Conservation (phyloP, 2,888 invertebrate species). For the Epinotia demarniana region DNA sequence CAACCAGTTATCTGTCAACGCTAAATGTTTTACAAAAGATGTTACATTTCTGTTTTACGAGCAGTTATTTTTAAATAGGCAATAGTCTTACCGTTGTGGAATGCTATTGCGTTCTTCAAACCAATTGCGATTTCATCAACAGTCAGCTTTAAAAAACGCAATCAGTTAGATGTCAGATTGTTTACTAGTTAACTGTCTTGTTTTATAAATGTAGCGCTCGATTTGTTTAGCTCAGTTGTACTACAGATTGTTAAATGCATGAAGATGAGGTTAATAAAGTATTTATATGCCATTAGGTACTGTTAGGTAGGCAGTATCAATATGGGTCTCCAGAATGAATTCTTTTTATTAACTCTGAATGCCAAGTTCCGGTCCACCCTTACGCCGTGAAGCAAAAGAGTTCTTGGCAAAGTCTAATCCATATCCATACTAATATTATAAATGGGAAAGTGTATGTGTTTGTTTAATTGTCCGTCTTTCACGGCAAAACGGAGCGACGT, state of each 20-base stretch:
- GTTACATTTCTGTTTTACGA: conserved; percentile 12
- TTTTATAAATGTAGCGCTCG: not conserved
- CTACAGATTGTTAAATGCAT: not conserved
- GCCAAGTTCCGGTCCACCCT: not conserved
- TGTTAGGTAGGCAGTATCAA: not conserved
- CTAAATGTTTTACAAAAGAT: conserved; percentile 7
- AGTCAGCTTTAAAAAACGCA: conserved; percentile 2
- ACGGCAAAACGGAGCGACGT: no score
- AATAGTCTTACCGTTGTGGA: not conserved
- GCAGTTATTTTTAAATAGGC: conserved; percentile 13
- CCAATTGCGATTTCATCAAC: conserved; percentile 2
- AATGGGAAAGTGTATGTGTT: no score
- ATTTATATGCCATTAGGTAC: not conserved
- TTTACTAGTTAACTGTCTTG: conserved; percentile 7
- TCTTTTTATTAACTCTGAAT: no score
- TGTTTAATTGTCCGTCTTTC: no score
- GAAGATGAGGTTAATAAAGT: not conserved
- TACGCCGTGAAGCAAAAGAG: not conserved
- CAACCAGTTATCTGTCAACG: conserved; percentile 27
- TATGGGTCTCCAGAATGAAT: no score
- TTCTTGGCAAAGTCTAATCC: not conserved
- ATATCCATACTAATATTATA: no score
- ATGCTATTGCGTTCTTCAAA: not conserved
- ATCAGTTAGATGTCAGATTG: conserved; percentile 16
- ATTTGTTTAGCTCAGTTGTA: not conserved